Evolutionary conservation across 2,797 vertebrate genomes (phyloP).

Genomic region (Argentina silus): DNA sequence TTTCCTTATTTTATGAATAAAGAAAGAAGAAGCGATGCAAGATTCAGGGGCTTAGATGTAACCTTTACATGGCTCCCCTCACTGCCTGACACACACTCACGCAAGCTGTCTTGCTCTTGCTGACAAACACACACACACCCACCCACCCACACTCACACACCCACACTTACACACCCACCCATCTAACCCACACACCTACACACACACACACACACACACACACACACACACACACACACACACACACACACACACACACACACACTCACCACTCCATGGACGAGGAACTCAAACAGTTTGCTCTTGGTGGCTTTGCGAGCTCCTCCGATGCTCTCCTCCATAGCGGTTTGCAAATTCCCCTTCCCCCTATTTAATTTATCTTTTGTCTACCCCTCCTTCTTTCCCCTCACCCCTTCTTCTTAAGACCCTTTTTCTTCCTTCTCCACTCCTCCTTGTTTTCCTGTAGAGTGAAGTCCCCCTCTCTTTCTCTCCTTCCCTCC

Average conservation of each 20-base stretch:
- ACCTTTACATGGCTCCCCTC: neutral
- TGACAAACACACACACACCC: too few species aligned
- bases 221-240: slow-evolving; percentile 24
- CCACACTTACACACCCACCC: too few species aligned
- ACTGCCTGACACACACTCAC: neutral
- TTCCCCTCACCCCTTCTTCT: neutral
- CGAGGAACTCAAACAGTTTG: slow-evolving; percentile 94
- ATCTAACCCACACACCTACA: neutral
- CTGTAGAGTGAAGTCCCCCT: slow-evolving; percentile 76
- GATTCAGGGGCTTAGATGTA: slow-evolving; percentile 1
- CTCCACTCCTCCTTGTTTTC: slow-evolving; percentile 65
- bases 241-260: slow-evolving; percentile 15
- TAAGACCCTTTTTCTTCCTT: slow-evolving; percentile 67
- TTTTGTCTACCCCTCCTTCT: slow-evolving; percentile 32
- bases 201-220: slow-evolving; percentile 6
- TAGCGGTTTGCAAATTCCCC: slow-evolving; percentile 76
- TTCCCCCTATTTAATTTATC: slow-evolving; percentile 15
- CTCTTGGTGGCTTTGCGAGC: slow-evolving; percentile 91
- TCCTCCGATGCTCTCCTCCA: slow-evolving; percentile 86
- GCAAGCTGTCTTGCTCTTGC: neutral
- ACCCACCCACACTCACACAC: too few species aligned
- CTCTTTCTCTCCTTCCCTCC: slow-evolving; percentile 2
- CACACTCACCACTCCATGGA: slow-evolving; percentile 75
- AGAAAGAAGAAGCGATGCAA: neutral
- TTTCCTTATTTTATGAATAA: slow-evolving; percentile 2